Base-by-base conservation (phyloP, 2,888 invertebrate species). In the Amphipyra berbera region DNA sequence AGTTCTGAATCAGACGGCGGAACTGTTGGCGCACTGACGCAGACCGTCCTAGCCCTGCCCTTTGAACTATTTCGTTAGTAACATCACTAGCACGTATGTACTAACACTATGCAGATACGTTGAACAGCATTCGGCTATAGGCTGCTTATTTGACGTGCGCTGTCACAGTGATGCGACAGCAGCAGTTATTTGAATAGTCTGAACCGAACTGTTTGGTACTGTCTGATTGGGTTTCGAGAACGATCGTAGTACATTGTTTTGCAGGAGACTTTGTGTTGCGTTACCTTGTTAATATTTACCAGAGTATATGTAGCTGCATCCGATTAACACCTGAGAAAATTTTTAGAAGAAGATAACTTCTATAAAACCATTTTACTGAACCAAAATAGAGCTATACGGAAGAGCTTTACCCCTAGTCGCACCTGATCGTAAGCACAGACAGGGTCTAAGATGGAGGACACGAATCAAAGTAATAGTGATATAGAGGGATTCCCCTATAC, bases 101-200 rank as follows among this genome's bases (percentile, higher is more conserved):
- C 47, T 62, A 10, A 58, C 60, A 60, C 70, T 60, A 48, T 54
- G 56, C 56, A 74, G 65, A 65, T 73, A 69, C 42, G 42, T 40
- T 40, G 49, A 45, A 67, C 59, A n/a, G n/a, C n/a, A 53, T 68
- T 59, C 67, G 54, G 35, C 41, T 61, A 70, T 66, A 47, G 60
- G 66, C 57, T 45, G 64, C 44, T 72, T 66, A 78, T 76, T 68
- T 63, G 63, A 67, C 41, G 49, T 35, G 56, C 30, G 63, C 30
- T 59, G 68, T 56, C 53, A 40, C 52, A 7, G 46, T 15, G 52
- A 53, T 44, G 44, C 35, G 52, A 56, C 37, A 21, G 8, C 13
- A 21, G 42, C 47, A 41, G 45, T 30, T 62, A 59, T 62, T 56
- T 40, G 47, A 30, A 68, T 44, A 46, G 48, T 55, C 8, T 10